These are phyloP conservation scores for Teleogryllus oceanicus DNA, from an alignment of 2,888 invertebrate genomes.

Conservation along the genomic window DNA sequence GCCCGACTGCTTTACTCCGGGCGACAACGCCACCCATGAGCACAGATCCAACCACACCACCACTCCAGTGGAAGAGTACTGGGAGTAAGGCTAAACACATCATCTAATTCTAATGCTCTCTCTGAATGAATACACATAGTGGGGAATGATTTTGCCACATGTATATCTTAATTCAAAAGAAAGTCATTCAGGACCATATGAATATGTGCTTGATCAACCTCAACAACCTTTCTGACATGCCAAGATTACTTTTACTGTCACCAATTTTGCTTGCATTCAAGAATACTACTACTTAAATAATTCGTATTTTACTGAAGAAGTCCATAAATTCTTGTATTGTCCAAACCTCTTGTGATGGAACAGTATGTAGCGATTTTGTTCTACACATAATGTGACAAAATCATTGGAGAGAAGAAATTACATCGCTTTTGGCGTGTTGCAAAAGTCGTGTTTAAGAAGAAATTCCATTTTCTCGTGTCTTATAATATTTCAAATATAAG, in stretches of 20 bases:
- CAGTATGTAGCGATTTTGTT: neutral
- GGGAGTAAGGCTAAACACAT: slow-evolving; percentile 51
- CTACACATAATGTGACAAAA: too few relatives aligned
- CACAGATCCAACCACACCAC: slow-evolving; percentile 43
- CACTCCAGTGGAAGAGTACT: slow-evolving; percentile 58
- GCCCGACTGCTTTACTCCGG: slow-evolving; percentile 48
- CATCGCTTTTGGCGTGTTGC: too few relatives aligned
- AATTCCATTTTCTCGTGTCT: too few relatives aligned
- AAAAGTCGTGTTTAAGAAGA: too few relatives aligned
- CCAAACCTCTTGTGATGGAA: neutral
- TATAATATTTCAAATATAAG: too few relatives aligned
- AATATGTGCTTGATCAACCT: neutral
- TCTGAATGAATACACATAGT: slow-evolving; percentile 1
- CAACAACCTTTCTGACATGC: neutral
- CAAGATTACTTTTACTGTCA: neutral
- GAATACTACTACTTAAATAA: neutral
- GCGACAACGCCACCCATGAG: slow-evolving; percentile 39
- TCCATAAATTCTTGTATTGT: neutral
- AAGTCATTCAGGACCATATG: neutral
- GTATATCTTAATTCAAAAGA: neutral
- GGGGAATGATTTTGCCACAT: neutral
- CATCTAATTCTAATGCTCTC: slow-evolving; percentile 1
- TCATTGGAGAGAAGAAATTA: too few relatives aligned
- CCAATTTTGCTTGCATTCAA: neutral
- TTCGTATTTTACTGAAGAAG: too few relatives aligned